Evolutionary conservation across 2,888 invertebrate genomes (phyloP).

Genomic region (Schrankia costaestrigalis): DNA sequence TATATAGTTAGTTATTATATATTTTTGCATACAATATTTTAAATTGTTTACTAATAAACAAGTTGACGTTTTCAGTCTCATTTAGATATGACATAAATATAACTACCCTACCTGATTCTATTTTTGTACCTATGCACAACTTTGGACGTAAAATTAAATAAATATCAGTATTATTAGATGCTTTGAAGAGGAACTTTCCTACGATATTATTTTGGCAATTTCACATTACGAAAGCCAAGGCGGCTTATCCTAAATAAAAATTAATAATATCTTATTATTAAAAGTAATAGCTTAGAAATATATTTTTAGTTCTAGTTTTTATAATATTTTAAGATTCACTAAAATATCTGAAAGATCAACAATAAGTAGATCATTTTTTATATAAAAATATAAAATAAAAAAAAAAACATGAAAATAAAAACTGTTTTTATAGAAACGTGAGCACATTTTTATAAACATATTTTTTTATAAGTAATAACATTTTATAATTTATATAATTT

Average conservation of each 20-base stretch:
- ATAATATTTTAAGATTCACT: conserved; percentile 32
- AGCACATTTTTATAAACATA: conserved; percentile 1
- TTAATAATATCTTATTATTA: conserved; percentile 10
- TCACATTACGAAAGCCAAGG: conserved; percentile 18
- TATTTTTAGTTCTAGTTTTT: conserved; percentile 12
- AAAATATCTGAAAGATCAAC: conserved; percentile 43
- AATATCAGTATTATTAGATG: conserved; percentile 17
- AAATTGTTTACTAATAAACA: no score
- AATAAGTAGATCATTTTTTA: conserved; percentile 30
- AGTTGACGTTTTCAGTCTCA: no score
- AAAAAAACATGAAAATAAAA: conserved; percentile 23
- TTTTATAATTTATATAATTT: not conserved
- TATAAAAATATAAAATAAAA: conserved; percentile 14
- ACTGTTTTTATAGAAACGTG: conserved; percentile 9
- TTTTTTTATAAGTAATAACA: conserved; percentile 2
- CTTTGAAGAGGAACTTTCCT: conserved; percentile 32
- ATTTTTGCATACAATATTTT: no score
- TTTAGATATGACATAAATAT: not conserved
- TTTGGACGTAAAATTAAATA: conserved; percentile 18
- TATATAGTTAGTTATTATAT: no score
- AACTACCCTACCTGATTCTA: not conserved
- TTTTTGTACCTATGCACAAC: conserved; percentile 1
- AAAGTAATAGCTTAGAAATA: conserved; percentile 16
- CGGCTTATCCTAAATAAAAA: conserved; percentile 8
- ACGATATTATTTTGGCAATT: conserved; percentile 18